Conservation (phyloP, 53 echinoderm and acorn worm species). For the Antedon mediterranea region DNA sequence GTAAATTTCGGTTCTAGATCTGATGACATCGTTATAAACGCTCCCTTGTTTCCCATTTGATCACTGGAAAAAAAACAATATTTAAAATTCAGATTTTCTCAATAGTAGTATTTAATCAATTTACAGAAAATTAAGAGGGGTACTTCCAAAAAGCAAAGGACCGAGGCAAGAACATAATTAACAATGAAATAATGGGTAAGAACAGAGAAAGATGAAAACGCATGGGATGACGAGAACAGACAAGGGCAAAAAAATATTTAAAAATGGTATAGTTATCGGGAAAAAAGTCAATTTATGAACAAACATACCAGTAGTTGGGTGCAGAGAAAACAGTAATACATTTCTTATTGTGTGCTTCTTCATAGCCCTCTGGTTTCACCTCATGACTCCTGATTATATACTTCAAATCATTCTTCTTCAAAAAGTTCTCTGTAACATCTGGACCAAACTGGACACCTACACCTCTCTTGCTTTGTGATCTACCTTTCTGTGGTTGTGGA, state of each 20-base stretch:
- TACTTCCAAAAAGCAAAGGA: too few relatives aligned
- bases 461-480: slow-evolving; percentile 87
- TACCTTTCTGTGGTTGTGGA: slow-evolving; percentile 74
- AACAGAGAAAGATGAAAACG: too few relatives aligned
- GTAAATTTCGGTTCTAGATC: slow-evolving; percentile 86
- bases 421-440: slow-evolving; percentile 77
- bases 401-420: slow-evolving; percentile 63
- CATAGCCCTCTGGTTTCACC: slow-evolving; percentile 82
- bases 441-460: slow-evolving; percentile 96
- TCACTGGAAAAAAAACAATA: slow-evolving; percentile 61
- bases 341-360: slow-evolving; percentile 77
- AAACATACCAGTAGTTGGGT: slow-evolving; percentile 94
- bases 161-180: too few relatives aligned
- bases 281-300: too few relatives aligned
- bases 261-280: too few relatives aligned
- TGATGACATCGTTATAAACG: slow-evolving; percentile 84
- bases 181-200: not conserved
- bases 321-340: slow-evolving; percentile 99
- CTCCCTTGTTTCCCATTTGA: slow-evolving; percentile 96
- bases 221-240: too few relatives aligned
- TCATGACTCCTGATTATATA: slow-evolving; percentile 91
- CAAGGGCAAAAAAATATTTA: too few relatives aligned
- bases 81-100: too few relatives aligned
- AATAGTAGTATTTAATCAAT: too few relatives aligned
- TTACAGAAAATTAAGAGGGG: too few relatives aligned